A percentile compares a stretch with the other conserved stretches of the same genome.
Evolutionary conservation across 1,140 invertebrate genomes (phyloP).

Genomic region (Eupristina koningsbergeri): DNA sequence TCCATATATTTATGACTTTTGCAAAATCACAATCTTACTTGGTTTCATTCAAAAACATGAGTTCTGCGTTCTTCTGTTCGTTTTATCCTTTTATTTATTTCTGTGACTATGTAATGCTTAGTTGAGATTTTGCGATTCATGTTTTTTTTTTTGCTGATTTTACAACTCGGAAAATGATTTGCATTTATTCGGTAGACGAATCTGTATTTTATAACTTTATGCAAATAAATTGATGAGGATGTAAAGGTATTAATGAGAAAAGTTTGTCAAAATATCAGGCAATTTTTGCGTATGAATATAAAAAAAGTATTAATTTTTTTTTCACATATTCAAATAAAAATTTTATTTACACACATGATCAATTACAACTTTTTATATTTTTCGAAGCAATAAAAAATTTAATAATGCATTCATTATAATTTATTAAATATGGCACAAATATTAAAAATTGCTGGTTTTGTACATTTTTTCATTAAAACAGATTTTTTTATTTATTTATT

Average conservation of each 20-base stretch:
- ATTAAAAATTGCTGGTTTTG: too few relatives aligned
- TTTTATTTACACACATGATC: background rate
- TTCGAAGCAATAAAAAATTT: too few relatives aligned
- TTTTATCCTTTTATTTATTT: background rate
- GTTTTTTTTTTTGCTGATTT: too few relatives aligned
- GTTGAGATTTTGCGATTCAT: background rate
- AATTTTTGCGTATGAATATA: background rate
- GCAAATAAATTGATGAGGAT: too few relatives aligned
- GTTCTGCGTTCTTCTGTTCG: conserved; percentile 11
- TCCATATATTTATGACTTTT: conserved; percentile 34
- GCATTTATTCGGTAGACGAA: background rate
- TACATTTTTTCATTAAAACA: too few relatives aligned
- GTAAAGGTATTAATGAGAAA: background rate
- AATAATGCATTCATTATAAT: too few relatives aligned
- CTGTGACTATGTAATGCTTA: background rate
- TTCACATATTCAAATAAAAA: background rate
- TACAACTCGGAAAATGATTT: background rate
- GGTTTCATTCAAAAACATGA: background rate
- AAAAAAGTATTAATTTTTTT: background rate
- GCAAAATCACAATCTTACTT: background rate
- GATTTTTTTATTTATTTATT: too few relatives aligned
- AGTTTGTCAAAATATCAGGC: background rate
- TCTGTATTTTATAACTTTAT: conserved; percentile 10
- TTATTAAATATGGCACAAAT: too few relatives aligned
- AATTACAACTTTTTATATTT: too few relatives aligned